A percentile compares a stretch with the other conserved stretches of the same genome.
These are phyloP conservation scores for Busseola fusca DNA, from an alignment of 2,888 invertebrate genomes.

Conservation along the genomic window DNA sequence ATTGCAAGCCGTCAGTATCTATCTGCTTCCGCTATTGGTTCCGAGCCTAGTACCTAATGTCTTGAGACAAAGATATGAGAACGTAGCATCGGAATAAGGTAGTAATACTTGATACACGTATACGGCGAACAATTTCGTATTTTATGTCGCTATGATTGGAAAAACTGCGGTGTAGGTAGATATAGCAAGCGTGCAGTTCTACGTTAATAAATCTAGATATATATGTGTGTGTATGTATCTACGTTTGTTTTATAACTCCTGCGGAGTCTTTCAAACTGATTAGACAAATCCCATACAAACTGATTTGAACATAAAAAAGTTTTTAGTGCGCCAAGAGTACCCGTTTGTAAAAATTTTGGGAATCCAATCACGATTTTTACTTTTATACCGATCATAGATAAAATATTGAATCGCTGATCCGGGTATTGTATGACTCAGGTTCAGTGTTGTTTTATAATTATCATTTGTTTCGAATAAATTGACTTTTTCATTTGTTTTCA, in stretches of 20 bases:
- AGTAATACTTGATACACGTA: constrained; percentile 64
- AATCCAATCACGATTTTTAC: constrained; percentile 62
- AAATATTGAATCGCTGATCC: constrained; percentile 32
- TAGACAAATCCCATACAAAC: constrained; percentile 58
- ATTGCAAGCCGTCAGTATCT: constrained; percentile 86
- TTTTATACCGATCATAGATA: constrained; percentile 58
- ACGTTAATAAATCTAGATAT: constrained; percentile 40
- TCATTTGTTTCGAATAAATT: constrained; percentile 18
- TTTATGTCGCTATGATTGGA: constrained; percentile 62
- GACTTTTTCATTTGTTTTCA: constrained; percentile 17
- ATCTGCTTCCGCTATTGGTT: constrained; percentile 84
- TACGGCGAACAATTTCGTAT: constrained; percentile 59
- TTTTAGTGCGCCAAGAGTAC: constrained; percentile 53
- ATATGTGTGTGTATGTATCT: constrained; percentile 7
- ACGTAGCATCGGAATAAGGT: constrained; percentile 61
- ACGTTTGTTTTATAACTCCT: constrained; percentile 48
- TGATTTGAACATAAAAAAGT: constrained; percentile 63
- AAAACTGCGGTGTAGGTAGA: constrained; percentile 53
- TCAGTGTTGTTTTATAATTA: constrained; percentile 17
- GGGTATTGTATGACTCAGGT: constrained; percentile 13
- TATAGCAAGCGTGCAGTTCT: constrained; percentile 48
- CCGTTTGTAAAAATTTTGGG: constrained; percentile 57
- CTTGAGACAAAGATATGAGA: constrained; percentile 78
- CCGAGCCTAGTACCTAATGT: constrained; percentile 81
- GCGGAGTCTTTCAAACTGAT: constrained; percentile 57